phyloP scores from a whole-genome alignment of 2,113 vertebrate species.

The Bubo blakistoni region DNA sequence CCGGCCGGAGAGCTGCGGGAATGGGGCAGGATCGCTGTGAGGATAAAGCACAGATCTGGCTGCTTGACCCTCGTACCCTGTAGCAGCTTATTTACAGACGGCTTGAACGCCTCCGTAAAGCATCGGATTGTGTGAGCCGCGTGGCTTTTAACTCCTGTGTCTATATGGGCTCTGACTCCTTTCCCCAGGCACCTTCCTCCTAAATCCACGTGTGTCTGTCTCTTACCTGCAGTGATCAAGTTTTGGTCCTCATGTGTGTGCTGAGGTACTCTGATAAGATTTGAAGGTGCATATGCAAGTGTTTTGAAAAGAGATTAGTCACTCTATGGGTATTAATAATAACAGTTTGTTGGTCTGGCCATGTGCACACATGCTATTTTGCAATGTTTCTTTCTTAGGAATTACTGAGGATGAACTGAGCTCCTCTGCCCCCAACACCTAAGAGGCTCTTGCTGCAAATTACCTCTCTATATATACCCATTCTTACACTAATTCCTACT shows the following conservation, averaged over 20 bases:
- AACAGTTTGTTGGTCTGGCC: background rate
- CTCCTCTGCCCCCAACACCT: background rate
- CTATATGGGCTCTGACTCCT: too few relatives aligned
- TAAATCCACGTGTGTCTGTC: fast-evolving
- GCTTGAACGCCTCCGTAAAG: background rate
- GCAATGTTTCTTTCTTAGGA: background rate
- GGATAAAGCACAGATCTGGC: background rate
- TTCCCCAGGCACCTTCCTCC: background rate
- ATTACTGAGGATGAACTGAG: background rate
- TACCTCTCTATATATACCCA: too few relatives aligned
- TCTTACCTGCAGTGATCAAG: fast-evolving
- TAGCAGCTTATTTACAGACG: background rate
- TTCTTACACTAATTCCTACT: background rate
- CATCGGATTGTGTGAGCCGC: fast-evolving
- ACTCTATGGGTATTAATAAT: background rate
- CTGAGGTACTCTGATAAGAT: background rate
- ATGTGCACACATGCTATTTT: fast-evolving
- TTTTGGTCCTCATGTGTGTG: background rate
- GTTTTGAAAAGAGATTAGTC: background rate
- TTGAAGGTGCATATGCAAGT: background rate
- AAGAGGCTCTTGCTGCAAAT: background rate
- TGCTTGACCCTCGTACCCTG: fast-evolving
- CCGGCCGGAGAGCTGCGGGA: fast-evolving
- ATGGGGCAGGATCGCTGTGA: fast-evolving
- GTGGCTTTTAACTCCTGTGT: fast-evolving